Conservation (phyloP, 1,140 invertebrate species). For the Steinernema khuongi region DNA sequence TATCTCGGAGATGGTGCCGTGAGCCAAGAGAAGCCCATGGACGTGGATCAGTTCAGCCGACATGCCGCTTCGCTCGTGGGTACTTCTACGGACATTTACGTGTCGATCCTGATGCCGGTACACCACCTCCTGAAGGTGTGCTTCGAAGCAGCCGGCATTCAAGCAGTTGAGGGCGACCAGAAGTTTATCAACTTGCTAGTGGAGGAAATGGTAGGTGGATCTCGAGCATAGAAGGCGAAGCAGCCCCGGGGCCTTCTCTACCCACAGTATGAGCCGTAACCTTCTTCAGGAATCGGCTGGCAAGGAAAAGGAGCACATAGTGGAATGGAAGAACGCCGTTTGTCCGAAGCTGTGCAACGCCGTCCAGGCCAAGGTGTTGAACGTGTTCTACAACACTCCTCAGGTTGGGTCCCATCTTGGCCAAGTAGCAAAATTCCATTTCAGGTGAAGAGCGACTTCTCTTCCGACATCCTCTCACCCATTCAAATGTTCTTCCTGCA, state of each 20-base stretch:
- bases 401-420: neutral
- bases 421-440: conserved; percentile 3
- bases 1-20: neutral
- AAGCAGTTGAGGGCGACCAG: conserved; percentile 25
- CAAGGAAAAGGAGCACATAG: neutral
- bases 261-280: too few relatives aligned
- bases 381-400: neutral
- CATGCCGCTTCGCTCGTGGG: conserved; percentile 4
- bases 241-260: too few relatives aligned
- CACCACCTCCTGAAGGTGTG: conserved; percentile 33
- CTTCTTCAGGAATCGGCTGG: neutral
- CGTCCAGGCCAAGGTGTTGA: conserved; percentile 20
- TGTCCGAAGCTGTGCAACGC: conserved; percentile 21
- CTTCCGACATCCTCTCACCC: conserved; percentile 30
- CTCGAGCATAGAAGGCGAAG: neutral
- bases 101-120: conserved; percentile 24
- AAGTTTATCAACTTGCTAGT: conserved; percentile 28
- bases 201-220: conserved; percentile 25
- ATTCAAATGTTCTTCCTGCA: conserved; percentile 35
- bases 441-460: conserved; percentile 22
- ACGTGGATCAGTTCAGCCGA: neutral
- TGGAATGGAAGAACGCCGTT: conserved; percentile 1
- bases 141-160: conserved; percentile 31
- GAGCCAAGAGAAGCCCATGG: neutral
- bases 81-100: conserved; percentile 23